Evolutionary conservation across 2,113 vertebrate genomes (phyloP), one percentile per base, ranked within the genome.

Genomic region (Toxostoma redivivum): DNA sequence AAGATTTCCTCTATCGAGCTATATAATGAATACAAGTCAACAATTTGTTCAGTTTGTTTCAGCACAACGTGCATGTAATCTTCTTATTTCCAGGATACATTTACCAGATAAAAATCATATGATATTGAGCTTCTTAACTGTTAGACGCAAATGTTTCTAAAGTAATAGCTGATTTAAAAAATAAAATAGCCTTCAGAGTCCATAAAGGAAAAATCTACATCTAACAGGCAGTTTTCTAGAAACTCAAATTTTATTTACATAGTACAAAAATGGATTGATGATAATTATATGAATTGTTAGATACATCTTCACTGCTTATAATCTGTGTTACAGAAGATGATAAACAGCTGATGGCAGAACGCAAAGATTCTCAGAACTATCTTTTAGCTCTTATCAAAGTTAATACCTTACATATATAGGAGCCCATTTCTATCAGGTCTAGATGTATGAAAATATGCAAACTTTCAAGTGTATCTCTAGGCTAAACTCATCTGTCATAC

Each of bases 311-410:
- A 53, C 6, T 82, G 22, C 65, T 87, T 85, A 60, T 48, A 76
- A 81, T 45, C 10, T 23, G 5, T 2, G 0, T 69, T 93, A 57
- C 22, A 72, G 37, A 11, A 0, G 0, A 11, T 3, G 4, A 81
- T 70, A 70, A 81, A 74, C 37, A 61, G 25, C 25, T 65, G 53
- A 65, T 72, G 13, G 15, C 17, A 90, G 19, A 57, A 82, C 19
- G 53, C 44, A 82, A 65, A 69, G n/a, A 61, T 65, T 62, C 66
- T 77, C 51, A 92, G 38, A 92, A 67, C 23, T 57, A 20, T 7
- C 11, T 66, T 92, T 69, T 80, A 77, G 5, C 11, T 56, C 37
- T 77, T 77, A 57, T 51, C 22, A 33, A 65, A 72, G 37, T 72
- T 88, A 79, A 40, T 65, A 69, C 4, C 18, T 85, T 73, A 40